phyloP scores from a whole-genome alignment of 2,797 vertebrate genomes.

The Agapornis canus region DNA sequence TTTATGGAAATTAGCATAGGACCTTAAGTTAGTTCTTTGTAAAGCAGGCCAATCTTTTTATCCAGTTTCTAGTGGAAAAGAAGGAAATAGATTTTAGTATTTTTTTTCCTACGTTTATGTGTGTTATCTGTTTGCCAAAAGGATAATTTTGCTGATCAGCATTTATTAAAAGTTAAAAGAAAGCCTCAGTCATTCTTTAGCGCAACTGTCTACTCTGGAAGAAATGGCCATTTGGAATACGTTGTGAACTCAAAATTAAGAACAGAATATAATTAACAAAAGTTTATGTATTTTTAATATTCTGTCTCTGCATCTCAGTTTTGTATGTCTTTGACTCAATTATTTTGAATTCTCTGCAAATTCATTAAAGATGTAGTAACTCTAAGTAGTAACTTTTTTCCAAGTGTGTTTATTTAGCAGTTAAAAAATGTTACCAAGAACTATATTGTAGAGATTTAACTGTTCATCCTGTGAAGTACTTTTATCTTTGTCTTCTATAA shows the following conservation, averaged over 20 bases:
- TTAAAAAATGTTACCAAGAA: neutral
- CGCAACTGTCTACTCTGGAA: neutral
- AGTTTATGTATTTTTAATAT: neutral
- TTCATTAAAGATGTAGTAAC: neutral
- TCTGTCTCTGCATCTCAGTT: neutral
- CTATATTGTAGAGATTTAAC: neutral
- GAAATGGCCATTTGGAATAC: neutral
- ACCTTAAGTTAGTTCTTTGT: slow-evolving; percentile 1
- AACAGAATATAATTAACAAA: neutral
- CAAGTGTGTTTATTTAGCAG: neutral
- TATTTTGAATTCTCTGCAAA: slow-evolving; percentile 1
- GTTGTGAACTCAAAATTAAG: slow-evolving; percentile 18
- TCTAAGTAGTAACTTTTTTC: neutral
- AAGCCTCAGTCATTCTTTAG: neutral
- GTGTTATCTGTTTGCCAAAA: neutral
- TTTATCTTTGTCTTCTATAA: slow-evolving; percentile 58
- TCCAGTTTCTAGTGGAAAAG: neutral
- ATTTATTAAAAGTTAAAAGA: slow-evolving; percentile 6
- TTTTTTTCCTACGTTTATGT: neutral
- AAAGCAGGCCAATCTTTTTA: neutral
- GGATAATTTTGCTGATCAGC: neutral
- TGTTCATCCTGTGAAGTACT: slow-evolving; percentile 16
- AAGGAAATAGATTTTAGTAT: neutral
- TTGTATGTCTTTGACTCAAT: neutral
- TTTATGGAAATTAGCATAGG: slow-evolving; percentile 12